Evolutionary conservation across 2,797 vertebrate species (phyloP).

Genomic region (Ceryle rudis): DNA sequence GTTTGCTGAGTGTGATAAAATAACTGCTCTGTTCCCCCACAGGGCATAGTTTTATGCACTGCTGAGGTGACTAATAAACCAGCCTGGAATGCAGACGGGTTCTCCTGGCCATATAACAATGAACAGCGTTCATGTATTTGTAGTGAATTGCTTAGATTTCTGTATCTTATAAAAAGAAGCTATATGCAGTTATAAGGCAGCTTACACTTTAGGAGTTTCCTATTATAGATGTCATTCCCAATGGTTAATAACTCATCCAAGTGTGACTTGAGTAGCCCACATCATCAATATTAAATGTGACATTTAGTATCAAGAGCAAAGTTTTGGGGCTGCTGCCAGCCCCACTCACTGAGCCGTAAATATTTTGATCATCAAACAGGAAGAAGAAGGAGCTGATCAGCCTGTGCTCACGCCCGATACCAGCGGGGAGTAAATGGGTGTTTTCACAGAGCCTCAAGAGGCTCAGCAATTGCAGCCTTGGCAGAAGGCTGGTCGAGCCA

Average conservation of each 20-base stretch:
- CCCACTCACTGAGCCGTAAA: slow-evolving; percentile 38
- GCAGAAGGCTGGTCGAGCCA: not conserved
- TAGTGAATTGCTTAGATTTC: not conserved
- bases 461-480: not conserved
- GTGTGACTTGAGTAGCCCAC: slow-evolving; percentile 40
- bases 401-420: not conserved
- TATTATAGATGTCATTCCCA: slow-evolving; percentile 25
- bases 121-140: not conserved
- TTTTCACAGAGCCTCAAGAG: not conserved
- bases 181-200: not conserved
- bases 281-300: slow-evolving; percentile 65
- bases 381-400: not conserved
- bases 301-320: slow-evolving; percentile 67
- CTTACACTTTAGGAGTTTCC: slow-evolving; percentile 15
- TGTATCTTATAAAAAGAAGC: not conserved
- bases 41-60: not conserved
- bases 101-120: not conserved
- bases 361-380: slow-evolving; percentile 35
- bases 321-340: slow-evolving; percentile 64
- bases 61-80: not conserved
- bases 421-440: not conserved
- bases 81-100: not conserved
- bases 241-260: slow-evolving; percentile 37
- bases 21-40: not conserved
- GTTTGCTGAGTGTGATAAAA: not conserved